Conservation (phyloP, 2,797 vertebrate species). For the Pelobates cultripes region DNA sequence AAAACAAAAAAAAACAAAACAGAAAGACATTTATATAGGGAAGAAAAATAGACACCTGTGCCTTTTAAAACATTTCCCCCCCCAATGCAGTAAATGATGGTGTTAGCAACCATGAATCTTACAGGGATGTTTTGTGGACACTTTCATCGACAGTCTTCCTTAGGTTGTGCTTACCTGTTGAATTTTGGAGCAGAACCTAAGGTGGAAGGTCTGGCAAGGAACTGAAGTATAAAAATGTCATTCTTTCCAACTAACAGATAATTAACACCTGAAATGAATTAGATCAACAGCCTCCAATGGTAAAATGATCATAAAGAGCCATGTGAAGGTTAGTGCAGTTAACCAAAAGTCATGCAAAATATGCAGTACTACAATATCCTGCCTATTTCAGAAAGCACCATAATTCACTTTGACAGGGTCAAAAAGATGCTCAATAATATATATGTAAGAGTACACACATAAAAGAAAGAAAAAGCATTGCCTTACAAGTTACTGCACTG, state of each 20-base stretch:
- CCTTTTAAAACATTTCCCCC: constrained; percentile 60
- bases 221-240: constrained; percentile 98
- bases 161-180: constrained; percentile 99
- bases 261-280: constrained; percentile 87
- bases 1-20: constrained; percentile 63
- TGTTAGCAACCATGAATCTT: constrained; percentile 83
- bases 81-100: constrained; percentile 59
- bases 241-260: constrained; percentile 97
- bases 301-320: constrained; percentile 68
- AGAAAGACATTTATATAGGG: constrained; percentile 49
- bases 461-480: constrained; percentile 10
- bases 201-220: constrained; percentile 98
- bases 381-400: constrained; percentile 8
- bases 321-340: constrained; percentile 28
- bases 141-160: constrained; percentile 82
- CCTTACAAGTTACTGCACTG: not conserved
- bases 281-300: constrained; percentile 88
- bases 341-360: constrained; percentile 75
- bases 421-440: not conserved
- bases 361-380: constrained; percentile 40
- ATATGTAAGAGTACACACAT: not conserved
- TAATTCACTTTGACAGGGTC: not conserved
- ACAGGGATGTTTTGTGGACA: constrained; percentile 78
- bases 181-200: constrained; percentile 99
- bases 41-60: constrained; percentile 64